Conservation (phyloP, 64 coral and sea anemone genomes). For the Dendrophyllia cribrosa region DNA sequence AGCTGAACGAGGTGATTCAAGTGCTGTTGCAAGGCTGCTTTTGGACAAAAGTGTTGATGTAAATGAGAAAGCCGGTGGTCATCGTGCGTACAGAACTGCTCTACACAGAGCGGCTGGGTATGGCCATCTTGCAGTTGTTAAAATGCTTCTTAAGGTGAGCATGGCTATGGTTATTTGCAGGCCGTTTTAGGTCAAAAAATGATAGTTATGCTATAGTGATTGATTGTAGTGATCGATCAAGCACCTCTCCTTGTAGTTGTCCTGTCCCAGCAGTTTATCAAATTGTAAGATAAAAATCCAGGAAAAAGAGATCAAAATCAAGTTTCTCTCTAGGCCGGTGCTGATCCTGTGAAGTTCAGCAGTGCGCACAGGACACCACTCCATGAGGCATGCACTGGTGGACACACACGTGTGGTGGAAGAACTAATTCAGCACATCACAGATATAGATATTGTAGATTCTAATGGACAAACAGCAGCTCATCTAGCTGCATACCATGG, state of each 20-base stretch:
- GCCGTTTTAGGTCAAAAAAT: too few relatives aligned
- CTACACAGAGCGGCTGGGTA: constrained; percentile 91
- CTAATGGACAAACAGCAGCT: constrained; percentile 87
- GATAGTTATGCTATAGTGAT: too few relatives aligned
- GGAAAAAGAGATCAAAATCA: neutral
- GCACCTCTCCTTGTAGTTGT: too few relatives aligned
- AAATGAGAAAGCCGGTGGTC: constrained; percentile 75
- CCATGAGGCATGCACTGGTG: constrained; percentile 94
- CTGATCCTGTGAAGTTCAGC: constrained; percentile 81
- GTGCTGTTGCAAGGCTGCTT: constrained; percentile 50
- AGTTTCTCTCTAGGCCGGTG: constrained; percentile 74
- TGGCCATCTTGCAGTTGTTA: constrained; percentile 73
- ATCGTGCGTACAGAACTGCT: constrained; percentile 76
- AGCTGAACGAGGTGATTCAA: constrained; percentile 79
- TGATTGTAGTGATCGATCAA: too few relatives aligned
- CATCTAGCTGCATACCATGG: constrained; percentile 96
- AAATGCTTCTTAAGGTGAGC: constrained; percentile 81
- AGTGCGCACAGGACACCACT: constrained; percentile 87
- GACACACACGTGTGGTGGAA: constrained; percentile 66
- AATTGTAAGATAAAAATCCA: too few relatives aligned
- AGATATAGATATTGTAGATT: constrained; percentile 78
- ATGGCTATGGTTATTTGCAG: neutral
- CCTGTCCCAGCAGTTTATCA: too few relatives aligned
- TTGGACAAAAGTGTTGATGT: constrained; percentile 60
- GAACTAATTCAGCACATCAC: constrained; percentile 73